A percentile compares a stretch with the other conserved stretches of the same genome.
These are phyloP conservation scores for Schizopygopsis pylzovi DNA, from an alignment of 2,797 vertebrate species.

Conservation along the genomic window DNA sequence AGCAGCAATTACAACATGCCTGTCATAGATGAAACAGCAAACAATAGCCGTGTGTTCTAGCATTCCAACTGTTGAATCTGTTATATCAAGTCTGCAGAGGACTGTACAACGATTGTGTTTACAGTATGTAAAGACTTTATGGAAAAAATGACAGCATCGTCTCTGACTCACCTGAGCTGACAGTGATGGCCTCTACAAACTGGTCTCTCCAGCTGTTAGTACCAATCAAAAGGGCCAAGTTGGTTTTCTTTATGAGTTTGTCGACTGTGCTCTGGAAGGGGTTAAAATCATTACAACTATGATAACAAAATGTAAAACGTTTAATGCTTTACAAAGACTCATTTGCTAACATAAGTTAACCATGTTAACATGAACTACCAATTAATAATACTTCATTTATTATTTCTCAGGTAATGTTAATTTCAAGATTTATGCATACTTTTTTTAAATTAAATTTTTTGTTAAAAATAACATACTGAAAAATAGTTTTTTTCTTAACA, in stretches of 20 bases:
- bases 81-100: background rate
- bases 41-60: background rate
- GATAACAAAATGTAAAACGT: background rate
- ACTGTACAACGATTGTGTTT: background rate
- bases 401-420: too few relatives aligned
- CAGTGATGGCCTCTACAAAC: conserved; percentile 94
- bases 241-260: conserved; percentile 98
- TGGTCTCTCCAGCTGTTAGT: conserved; percentile 98
- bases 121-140: background rate
- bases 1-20: background rate
- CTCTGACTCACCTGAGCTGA: conserved; percentile 86
- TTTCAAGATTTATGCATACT: too few relatives aligned
- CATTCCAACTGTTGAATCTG: background rate
- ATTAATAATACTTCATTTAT: background rate
- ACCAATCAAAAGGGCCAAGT: conserved; percentile 93
- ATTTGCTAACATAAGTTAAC: background rate
- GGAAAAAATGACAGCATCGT: background rate
- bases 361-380: background rate
- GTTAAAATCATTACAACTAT: background rate
- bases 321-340: background rate
- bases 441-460: too few relatives aligned
- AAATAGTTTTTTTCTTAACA: background rate
- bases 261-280: conserved; percentile 89
- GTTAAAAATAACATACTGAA: too few relatives aligned
- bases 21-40: background rate